Conservation (phyloP, 2,797 vertebrate species). For the Rhabdomys pumilio region DNA sequence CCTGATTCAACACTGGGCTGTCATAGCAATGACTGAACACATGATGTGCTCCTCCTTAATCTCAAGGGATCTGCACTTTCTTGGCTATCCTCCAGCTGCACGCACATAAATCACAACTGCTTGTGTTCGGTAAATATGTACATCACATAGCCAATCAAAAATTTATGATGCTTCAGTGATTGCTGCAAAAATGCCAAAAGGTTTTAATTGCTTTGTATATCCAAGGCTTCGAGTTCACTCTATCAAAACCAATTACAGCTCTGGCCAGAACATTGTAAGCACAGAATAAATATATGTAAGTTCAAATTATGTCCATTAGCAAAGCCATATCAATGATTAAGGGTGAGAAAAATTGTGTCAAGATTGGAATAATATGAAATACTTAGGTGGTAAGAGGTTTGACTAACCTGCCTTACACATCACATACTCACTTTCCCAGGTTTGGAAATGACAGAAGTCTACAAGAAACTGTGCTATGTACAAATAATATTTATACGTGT, state of each 20-base stretch:
- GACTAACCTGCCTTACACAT: neutral
- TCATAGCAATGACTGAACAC: neutral
- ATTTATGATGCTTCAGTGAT: conserved; percentile 64
- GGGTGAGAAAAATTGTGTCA: conserved; percentile 24
- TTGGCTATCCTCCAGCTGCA: conserved; percentile 20
- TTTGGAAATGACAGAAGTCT: neutral
- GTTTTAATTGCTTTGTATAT: conserved; percentile 78
- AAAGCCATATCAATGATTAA: conserved; percentile 45
- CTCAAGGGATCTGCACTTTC: conserved; percentile 62
- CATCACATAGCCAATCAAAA: conserved; percentile 70
- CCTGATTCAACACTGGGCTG: neutral
- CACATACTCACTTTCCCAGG: neutral
- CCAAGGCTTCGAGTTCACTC: conserved; percentile 61
- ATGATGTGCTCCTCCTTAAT: conserved; percentile 60
- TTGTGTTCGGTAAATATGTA: conserved; percentile 69
- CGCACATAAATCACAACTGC: conserved; percentile 44
- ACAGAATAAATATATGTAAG: conserved; percentile 73
- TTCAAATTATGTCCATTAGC: conserved; percentile 65
- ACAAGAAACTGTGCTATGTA: neutral
- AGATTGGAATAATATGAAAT: neutral
- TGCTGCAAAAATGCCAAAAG: conserved; percentile 75
- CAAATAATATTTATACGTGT: neutral
- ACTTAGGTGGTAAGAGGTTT: neutral
- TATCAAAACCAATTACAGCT: conserved; percentile 76
- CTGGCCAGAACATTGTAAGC: conserved; percentile 58